These are phyloP conservation scores for Mesocricetus auratus DNA, from an alignment of 2,113 vertebrate genomes.

Conservation along the genomic window DNA sequence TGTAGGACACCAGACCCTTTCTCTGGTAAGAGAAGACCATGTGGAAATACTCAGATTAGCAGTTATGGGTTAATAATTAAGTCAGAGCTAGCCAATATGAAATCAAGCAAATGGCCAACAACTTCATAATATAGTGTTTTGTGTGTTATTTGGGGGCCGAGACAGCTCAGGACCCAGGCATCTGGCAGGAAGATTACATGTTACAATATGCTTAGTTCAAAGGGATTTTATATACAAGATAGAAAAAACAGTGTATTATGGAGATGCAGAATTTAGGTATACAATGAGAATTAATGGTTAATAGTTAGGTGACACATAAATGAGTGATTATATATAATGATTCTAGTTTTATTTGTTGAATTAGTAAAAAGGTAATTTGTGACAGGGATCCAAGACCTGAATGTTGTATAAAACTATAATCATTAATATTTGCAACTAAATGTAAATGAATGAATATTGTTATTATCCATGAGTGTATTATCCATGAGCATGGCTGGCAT, in stretches of 20 bases:
- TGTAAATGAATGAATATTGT: background rate
- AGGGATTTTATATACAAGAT: background rate
- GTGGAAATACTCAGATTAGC: no score
- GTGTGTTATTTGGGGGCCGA: no score
- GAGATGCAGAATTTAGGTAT: background rate
- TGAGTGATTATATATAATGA: background rate
- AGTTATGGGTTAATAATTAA: no score
- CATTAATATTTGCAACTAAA: background rate
- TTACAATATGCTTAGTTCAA: no score
- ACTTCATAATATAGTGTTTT: no score
- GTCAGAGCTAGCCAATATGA: no score
- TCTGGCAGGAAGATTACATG: no score
- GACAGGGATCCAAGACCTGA: background rate
- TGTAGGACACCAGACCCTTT: no score
- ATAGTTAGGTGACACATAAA: background rate
- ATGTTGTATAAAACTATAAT: background rate
- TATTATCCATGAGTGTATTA: background rate
- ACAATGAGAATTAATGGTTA: background rate
- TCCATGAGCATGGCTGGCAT: fast-evolving
- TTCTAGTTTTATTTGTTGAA: background rate
- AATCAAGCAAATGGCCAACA: no score
- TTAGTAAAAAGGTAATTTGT: background rate
- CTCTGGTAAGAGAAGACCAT: no score
- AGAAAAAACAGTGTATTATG: background rate
- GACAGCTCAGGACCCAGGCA: no score